Percentiles rank a stretch among this genome's conserved stretches.
Conservation (phyloP, 1,140 invertebrate genomes). For the Panagrolaimus sp. region DNA sequence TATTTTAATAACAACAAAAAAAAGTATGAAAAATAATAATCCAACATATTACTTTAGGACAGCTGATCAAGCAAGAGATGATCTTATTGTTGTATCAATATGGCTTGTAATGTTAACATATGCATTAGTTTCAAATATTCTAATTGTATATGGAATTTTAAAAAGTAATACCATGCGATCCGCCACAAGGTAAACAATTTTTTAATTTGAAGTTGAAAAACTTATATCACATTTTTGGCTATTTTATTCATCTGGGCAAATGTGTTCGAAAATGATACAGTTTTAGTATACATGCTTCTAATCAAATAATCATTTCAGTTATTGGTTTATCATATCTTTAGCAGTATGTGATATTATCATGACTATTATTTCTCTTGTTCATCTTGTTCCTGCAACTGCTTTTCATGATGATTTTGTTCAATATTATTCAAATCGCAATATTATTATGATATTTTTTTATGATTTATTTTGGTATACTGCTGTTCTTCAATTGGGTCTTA, state of each 20-base stretch:
- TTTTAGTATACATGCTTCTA: not conserved
- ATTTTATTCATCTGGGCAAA: too few relatives aligned
- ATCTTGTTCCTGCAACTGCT: conserved; percentile 45
- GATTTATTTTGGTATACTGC: conserved; percentile 49
- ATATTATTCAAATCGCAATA: conserved; percentile 35
- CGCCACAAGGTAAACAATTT: conserved; percentile 33
- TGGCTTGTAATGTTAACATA: conserved; percentile 41
- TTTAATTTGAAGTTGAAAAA: not conserved
- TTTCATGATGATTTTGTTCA: conserved; percentile 40
- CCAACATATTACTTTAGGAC: conserved; percentile 16
- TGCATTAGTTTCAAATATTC: conserved; percentile 40
- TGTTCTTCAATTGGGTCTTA: conserved; percentile 42
- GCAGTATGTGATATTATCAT: conserved; percentile 48
- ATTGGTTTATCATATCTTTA: conserved; percentile 49
- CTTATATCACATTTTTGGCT: not conserved
- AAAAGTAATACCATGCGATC: conserved; percentile 40
- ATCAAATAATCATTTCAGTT: conserved; percentile 28
- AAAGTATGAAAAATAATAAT: too few relatives aligned
- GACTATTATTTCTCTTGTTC: conserved; percentile 38
- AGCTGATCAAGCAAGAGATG: conserved; percentile 32
- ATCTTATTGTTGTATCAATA: conserved; percentile 42
- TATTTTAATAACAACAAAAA: too few relatives aligned
- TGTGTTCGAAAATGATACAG: too few relatives aligned
- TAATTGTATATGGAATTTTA: conserved; percentile 39
- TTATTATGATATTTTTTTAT: conserved; percentile 46